Evolutionary conservation across 2,113 vertebrate species (phyloP), one percentile per base, ranked within the genome.

Genomic region (Sapajus apella): DNA sequence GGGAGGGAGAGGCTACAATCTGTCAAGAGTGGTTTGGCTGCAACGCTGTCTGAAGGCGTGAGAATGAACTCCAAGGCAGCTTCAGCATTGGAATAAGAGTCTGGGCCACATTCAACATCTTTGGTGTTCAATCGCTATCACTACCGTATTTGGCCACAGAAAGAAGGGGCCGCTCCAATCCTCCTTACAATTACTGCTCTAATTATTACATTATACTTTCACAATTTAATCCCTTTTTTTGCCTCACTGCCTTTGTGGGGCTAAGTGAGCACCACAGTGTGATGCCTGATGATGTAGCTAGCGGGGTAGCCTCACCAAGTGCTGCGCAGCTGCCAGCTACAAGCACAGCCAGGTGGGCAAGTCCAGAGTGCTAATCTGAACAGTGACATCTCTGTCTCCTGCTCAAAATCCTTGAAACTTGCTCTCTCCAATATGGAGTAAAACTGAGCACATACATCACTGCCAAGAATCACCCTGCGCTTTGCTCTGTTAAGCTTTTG

Each of bases 341-440:
- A 97, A 98, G 92, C 97, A 90, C 87, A 97, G 98, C 97, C 97
- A 94, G 7, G 4, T 95, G 96, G 98, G 91, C 98, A 95, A 97
- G 97, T 93, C 96, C 97, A 98, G 95, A 97, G 97, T 97, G 97
- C 98, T 98, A 98, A 98, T 98, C 96, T 96, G 98, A 97, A 98
- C 98, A 98, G 98, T 98, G 98, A 98, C 97, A 89, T 98, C 98
- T 97, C 97, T 98, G 97, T 97, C 97, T 97, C 94, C 90, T 72
- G 91, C 96, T 97, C 98, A 94, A 97, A 93, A 91, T 43, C 94
- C 96, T 96, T 97, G 96, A 97, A 98, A 97, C 95, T 95, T 94
- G 77, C 96, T 97, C 83, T 92, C 92, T 97, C 85, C 83, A 94
- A 80, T 76, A 73, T 0, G 10, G 95, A 97, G 61, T 95, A 96